Percentiles rank a stretch among this genome's conserved stretches.
Evolutionary conservation across 2,113 vertebrate genomes (phyloP).

Genomic region (Hyla sarda): DNA sequence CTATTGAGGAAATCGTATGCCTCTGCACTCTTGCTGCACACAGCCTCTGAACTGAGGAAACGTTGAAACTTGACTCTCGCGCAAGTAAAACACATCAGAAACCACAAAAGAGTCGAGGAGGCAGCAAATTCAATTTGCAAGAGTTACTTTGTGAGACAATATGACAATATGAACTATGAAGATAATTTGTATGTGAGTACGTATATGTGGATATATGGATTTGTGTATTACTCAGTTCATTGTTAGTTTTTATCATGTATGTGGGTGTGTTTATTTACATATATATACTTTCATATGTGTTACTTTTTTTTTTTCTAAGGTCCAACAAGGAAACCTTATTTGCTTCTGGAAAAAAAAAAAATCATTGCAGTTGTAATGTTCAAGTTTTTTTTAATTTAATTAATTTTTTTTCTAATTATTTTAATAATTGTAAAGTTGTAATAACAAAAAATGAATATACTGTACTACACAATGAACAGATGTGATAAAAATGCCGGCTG

Average conservation of each 20-base stretch:
- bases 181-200: not conserved
- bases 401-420: too few relatives aligned
- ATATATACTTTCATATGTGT: too few relatives aligned
- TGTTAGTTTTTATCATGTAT: not conserved
- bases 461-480: too few relatives aligned
- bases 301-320: too few relatives aligned
- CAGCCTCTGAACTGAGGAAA: constrained; percentile 3
- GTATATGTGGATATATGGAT: not conserved
- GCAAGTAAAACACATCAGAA: constrained; percentile 36
- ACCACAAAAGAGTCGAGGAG: constrained; percentile 23
- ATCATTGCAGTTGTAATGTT: too few relatives aligned
- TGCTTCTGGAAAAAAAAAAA: too few relatives aligned
- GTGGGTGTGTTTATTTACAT: not conserved
- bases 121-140: constrained; percentile 45
- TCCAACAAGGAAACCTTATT: too few relatives aligned
- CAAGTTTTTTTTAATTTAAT: too few relatives aligned
- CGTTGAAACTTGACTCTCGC: constrained; percentile 12
- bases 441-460: too few relatives aligned
- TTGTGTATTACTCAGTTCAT: not conserved
- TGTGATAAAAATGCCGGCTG: too few relatives aligned
- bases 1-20: constrained; percentile 13
- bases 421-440: too few relatives aligned
- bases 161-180: not conserved
- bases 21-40: constrained; percentile 7
- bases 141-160: constrained; percentile 35